Evolutionary conservation across 2,888 invertebrate genomes (phyloP).

Genomic region (Conus canariensis): DNA sequence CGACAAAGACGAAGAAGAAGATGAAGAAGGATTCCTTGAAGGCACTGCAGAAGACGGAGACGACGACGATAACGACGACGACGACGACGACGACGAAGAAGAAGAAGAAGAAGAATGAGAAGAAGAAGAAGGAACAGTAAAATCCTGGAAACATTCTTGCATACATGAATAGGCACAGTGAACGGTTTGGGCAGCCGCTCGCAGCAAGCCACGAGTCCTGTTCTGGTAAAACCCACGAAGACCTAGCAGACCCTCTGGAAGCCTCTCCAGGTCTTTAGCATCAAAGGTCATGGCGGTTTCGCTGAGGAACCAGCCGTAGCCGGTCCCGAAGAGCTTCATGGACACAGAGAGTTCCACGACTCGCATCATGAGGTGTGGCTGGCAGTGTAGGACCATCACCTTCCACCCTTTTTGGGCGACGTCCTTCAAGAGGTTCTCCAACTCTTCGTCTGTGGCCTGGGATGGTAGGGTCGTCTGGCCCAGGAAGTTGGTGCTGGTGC

Average conservation of each 20-base stretch:
- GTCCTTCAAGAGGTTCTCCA: slow-evolving; percentile 48
- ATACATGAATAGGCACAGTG: slow-evolving; percentile 48
- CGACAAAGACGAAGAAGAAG: slow-evolving; percentile 36
- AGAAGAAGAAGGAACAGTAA: background rate
- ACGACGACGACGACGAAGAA: no score
- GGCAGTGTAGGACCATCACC: slow-evolving; percentile 64
- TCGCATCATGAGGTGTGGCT: slow-evolving; percentile 53
- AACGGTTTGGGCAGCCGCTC: slow-evolving; percentile 36
- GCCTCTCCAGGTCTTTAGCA: slow-evolving; percentile 34
- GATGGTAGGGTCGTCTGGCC: slow-evolving; percentile 26
- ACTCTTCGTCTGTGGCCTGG: slow-evolving; percentile 38
- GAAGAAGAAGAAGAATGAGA: background rate
- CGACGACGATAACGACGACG: no score
- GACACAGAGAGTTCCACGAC: slow-evolving; percentile 60
- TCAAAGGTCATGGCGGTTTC: slow-evolving; percentile 53
- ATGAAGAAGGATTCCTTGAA: background rate
- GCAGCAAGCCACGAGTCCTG: slow-evolving; percentile 46
- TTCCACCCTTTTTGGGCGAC: slow-evolving; percentile 53
- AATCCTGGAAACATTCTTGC: slow-evolving; percentile 36
- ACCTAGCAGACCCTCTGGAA: slow-evolving; percentile 60
- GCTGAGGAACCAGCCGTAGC: slow-evolving; percentile 73
- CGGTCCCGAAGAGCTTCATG: slow-evolving; percentile 62
- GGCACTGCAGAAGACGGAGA: slow-evolving; percentile 15
- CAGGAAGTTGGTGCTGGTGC: background rate
- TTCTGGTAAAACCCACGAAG: slow-evolving; percentile 55